Percentiles rank a stretch among this genome's conserved stretches.
Conservation (phyloP, 1,140 invertebrate species). For the Neuroterus valhalla region DNA sequence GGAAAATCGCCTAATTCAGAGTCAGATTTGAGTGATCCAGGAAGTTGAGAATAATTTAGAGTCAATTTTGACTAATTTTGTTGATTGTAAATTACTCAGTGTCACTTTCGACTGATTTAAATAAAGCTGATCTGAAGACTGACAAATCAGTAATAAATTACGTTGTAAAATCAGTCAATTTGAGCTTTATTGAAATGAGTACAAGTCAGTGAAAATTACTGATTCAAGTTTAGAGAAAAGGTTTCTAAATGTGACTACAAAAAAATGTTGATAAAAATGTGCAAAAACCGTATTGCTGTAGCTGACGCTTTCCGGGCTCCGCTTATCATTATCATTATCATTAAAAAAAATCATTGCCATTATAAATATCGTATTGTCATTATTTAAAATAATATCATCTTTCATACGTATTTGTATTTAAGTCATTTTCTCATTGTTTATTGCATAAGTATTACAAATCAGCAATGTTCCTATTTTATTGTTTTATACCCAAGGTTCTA, state of each 20-base stretch:
- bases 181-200: slow-evolving; percentile 7
- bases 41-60: too few relatives aligned
- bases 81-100: too few relatives aligned
- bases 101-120: too few relatives aligned
- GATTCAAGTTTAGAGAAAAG: not conserved
- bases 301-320: slow-evolving; percentile 27
- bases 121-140: too few relatives aligned
- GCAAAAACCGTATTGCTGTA: slow-evolving; percentile 1
- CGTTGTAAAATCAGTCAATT: too few relatives aligned
- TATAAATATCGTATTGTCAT: slow-evolving; percentile 46
- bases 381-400: slow-evolving; percentile 54
- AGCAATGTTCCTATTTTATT: slow-evolving; percentile 68
- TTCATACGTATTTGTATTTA: slow-evolving; percentile 51
- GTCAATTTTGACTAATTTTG: too few relatives aligned
- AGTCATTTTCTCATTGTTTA: slow-evolving; percentile 56
- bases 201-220: slow-evolving; percentile 1
- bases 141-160: too few relatives aligned
- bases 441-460: slow-evolving; percentile 58
- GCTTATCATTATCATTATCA: slow-evolving; percentile 55
- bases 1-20: too few relatives aligned
- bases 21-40: too few relatives aligned
- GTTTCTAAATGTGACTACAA: not conserved
- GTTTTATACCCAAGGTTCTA: slow-evolving; percentile 60
- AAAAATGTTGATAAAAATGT: not conserved
- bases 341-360: slow-evolving; percentile 55